phyloP scores from a whole-genome alignment of 2,797 vertebrate genomes.

The Eulemur coronatus region DNA sequence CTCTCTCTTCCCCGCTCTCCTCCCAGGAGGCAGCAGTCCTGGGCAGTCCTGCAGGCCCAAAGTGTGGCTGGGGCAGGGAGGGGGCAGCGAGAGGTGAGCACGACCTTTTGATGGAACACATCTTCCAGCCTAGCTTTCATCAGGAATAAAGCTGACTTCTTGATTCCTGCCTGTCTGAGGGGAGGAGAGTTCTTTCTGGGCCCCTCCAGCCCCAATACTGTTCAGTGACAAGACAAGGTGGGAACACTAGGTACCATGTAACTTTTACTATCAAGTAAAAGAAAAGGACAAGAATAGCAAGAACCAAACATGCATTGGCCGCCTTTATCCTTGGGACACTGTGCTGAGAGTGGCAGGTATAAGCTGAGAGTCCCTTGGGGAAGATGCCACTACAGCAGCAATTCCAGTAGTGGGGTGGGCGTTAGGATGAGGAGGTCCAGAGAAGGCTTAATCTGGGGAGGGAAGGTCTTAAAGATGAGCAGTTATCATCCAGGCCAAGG shows the following conservation, averaged over 20 bases:
- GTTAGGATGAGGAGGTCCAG: neutral
- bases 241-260: neutral
- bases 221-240: neutral
- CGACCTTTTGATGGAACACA: rapidly evolving
- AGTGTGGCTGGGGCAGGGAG: neutral
- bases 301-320: no score
- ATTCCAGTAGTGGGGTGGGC: rapidly evolving
- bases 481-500: neutral
- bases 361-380: neutral
- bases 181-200: neutral
- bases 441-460: no score
- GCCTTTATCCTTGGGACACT: neutral
- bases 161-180: neutral
- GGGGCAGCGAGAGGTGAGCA: no score
- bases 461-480: neutral
- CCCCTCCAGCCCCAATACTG: neutral
- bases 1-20: neutral
- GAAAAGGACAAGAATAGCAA: neutral
- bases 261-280: neutral
- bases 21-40: neutral
- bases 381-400: rapidly evolving
- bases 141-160: neutral
- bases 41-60: neutral
- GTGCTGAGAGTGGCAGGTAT: neutral
- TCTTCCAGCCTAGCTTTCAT: neutral